Base-by-base conservation (phyloP, 1,140 invertebrate genomes). In the Ericerus pela region DNA sequence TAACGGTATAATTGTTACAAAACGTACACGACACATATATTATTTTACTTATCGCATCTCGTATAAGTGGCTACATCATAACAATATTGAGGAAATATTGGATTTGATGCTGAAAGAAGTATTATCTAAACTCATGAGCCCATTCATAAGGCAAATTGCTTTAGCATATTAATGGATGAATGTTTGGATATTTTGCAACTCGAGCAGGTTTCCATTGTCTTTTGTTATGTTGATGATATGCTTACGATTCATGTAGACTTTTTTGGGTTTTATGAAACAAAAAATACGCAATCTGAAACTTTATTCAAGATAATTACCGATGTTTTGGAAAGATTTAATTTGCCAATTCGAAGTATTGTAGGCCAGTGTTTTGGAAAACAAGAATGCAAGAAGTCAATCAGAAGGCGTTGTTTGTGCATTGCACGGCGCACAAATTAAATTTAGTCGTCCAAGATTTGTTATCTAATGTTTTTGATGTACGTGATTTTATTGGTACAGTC, bases 361-460 rank as follows among this genome's bases (percentile, higher is more conserved):
- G 57, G 57, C 10, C 57, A 58, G 18, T 58, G 53, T 29, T 58
- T 28, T 28, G 51, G 29, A 54, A 57, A 59, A 28, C 2, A 22
- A 29, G 37, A 56, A 31, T 56, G 31, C n/a, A 14, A 11, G 22
- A 57, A 10, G 18, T 57, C 1, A 24, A 59, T 52, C 38, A 24
- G 24, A 41, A 57, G 37, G 54, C 58, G 6, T 20, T 52, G 33
- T 59, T 51, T 43, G 43, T 59, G 6, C 58, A 59, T 43, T 59
- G 58, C 20, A 27, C 37, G 12, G 54, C 54, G 12, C 58, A 58
- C 16, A 38, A 16, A 27, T 41, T 54, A 11, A 53, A 38, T 28
- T 31, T 57, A 8, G 58, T 33, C 0, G 55, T 51, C 3, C 38
- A 58, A 58, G 55, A 47, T 22, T 31, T 14, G n/a, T n/a, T 57